phyloP scores from a whole-genome alignment of 2,888 invertebrate species.

The Gastrophysa polygoni region DNA sequence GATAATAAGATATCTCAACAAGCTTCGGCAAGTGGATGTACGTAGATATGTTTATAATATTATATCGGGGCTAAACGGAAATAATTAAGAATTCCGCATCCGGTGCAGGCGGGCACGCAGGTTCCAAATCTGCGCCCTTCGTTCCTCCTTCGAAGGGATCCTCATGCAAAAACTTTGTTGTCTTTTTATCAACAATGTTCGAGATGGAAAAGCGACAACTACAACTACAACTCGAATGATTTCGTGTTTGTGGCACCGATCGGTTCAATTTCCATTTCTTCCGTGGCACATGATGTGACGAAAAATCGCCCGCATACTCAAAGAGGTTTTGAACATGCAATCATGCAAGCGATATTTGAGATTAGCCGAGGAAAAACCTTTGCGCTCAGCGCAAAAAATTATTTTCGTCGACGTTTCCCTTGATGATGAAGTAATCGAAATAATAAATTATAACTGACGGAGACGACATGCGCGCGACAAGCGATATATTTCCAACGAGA shows the following conservation, averaged over 20 bases:
- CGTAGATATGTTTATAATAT: too few relatives aligned
- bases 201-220: too few relatives aligned
- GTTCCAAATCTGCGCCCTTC: neutral
- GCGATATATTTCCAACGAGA: neutral
- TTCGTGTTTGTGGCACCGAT: neutral
- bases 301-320: neutral
- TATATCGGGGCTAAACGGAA: neutral
- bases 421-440: neutral
- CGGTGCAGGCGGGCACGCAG: neutral
- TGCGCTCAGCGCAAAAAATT: neutral
- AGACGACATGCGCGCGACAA: neutral
- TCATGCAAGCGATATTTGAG: neutral
- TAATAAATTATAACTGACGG: neutral
- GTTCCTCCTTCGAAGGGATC: too few relatives aligned
- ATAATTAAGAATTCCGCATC: neutral
- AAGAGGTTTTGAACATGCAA: neutral
- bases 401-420: neutral
- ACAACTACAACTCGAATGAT: too few relatives aligned
- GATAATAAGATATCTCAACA: conserved; percentile 9
- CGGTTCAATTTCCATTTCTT: neutral
- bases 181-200: too few relatives aligned
- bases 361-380: neutral
- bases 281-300: neutral
- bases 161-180: too few relatives aligned
- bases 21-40: neutral